Percentiles rank a stretch among this genome's conserved stretches.
phyloP scores from a whole-genome alignment of 2,888 invertebrate genomes.

The Sicus ferrugineus region DNA sequence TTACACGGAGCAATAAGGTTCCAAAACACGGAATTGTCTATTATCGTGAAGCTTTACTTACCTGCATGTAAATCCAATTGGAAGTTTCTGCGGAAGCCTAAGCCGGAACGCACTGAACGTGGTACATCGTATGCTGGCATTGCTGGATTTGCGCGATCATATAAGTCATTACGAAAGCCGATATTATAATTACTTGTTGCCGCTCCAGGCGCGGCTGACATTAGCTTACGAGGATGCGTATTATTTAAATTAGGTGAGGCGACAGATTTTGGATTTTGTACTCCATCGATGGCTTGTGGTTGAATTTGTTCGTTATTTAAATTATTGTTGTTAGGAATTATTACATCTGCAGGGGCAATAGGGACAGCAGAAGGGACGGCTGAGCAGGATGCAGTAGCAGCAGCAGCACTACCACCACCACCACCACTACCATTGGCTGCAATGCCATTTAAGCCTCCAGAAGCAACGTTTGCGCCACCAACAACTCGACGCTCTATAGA shows the following conservation, averaged over 20 bases:
- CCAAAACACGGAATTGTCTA: too few species aligned
- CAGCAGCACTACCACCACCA: conserved; percentile 42
- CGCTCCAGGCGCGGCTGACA: conserved; percentile 39
- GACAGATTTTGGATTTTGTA: neutral
- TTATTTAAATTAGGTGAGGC: conserved; percentile 37
- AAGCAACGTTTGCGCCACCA: conserved; percentile 45
- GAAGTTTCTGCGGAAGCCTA: conserved; percentile 63
- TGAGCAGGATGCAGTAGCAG: too few species aligned
- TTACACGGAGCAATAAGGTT: too few species aligned
- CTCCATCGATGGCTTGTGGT: conserved; percentile 23
- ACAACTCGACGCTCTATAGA: conserved; percentile 63
- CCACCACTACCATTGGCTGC: conserved; percentile 42
- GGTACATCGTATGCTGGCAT: conserved; percentile 62
- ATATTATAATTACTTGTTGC: conserved; percentile 52
- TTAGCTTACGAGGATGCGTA: conserved; percentile 37
- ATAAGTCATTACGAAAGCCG: conserved; percentile 62
- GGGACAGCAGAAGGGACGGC: too few species aligned
- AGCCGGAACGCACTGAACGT: conserved; percentile 58
- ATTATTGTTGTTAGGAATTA: conserved; percentile 34
- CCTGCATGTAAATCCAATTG: conserved; percentile 62
- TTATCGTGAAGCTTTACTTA: too few species aligned
- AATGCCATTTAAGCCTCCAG: conserved; percentile 55
- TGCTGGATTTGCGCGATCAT: conserved; percentile 59
- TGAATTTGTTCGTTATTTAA: conserved; percentile 32
- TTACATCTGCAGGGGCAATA: conserved; percentile 49